Conservation (phyloP, 2,888 invertebrate genomes). For the Folsomia manolachei region DNA sequence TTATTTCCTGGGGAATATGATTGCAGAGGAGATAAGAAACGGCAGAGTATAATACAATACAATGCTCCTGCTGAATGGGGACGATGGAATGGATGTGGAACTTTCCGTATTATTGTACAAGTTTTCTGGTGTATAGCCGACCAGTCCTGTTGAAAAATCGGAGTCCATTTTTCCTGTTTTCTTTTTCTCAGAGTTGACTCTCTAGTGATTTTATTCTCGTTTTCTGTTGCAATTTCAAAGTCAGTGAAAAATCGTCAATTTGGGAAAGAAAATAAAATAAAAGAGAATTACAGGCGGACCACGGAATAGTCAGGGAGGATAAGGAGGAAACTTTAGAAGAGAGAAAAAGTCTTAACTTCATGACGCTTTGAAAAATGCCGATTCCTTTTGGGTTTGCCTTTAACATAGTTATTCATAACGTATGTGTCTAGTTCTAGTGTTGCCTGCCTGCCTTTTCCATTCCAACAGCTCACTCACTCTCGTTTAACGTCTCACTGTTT, state of each 20-base stretch:
- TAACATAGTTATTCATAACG: constrained; percentile 49
- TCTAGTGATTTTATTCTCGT: constrained; percentile 50
- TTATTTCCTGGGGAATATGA: constrained; percentile 46
- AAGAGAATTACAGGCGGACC: constrained; percentile 29
- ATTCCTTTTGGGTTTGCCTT: constrained; percentile 48
- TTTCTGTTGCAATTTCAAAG: constrained; percentile 49
- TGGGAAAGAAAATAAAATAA: constrained; percentile 48
- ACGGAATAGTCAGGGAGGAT: no score
- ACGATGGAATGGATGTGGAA: background rate
- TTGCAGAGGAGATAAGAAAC: constrained; percentile 14
- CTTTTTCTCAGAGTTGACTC: constrained; percentile 47
- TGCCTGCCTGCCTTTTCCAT: constrained; percentile 13
- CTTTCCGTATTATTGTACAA: constrained; percentile 10
- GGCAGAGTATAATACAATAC: constrained; percentile 3
- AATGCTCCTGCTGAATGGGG: no score
- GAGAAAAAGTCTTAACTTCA: constrained; percentile 40
- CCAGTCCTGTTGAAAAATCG: constrained; percentile 47
- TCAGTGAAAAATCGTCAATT: constrained; percentile 51
- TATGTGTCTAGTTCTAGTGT: constrained; percentile 15
- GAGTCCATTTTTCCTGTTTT: constrained; percentile 47
- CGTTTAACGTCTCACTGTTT: background rate
- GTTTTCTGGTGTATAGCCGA: no score
- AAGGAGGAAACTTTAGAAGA: no score
- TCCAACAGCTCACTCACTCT: constrained; percentile 17
- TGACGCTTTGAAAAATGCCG: constrained; percentile 50